phyloP scores from a whole-genome alignment of 1,140 invertebrate species.

The Hyles vespertilio region DNA sequence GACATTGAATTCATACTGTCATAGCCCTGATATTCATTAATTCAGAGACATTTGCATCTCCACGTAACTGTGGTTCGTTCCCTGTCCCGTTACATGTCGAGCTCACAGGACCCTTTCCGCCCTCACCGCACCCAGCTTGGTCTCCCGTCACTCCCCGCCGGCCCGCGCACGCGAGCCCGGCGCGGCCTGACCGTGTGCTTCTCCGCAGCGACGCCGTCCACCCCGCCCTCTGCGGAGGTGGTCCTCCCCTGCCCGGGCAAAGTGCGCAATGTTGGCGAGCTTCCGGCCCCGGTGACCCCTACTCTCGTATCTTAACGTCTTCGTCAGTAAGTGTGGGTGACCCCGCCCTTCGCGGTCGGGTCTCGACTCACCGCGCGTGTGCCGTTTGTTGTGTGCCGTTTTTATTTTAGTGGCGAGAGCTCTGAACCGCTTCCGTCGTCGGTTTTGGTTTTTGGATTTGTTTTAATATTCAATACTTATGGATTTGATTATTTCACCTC shows the following conservation, averaged over 20 bases:
- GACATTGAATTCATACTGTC: too few species aligned
- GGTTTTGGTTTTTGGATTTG: conserved; percentile 10
- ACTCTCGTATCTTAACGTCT: conserved; percentile 40
- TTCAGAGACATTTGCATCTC: too few species aligned
- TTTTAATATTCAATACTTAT: conserved; percentile 12
- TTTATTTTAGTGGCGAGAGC: neutral
- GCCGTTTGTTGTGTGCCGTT: conserved; percentile 22
- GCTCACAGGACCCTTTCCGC: too few species aligned
- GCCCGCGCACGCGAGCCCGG: neutral
- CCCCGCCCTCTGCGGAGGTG: conserved; percentile 43
- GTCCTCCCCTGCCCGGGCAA: conserved; percentile 69
- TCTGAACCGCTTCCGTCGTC: neutral
- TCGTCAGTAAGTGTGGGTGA: conserved; percentile 25
- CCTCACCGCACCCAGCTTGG: conserved; percentile 2
- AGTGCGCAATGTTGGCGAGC: conserved; percentile 53
- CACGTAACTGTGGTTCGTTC: too few species aligned
- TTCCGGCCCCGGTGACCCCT: conserved; percentile 25
- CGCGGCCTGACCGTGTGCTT: conserved; percentile 34
- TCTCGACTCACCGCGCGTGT: conserved; percentile 18
- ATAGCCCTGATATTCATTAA: too few species aligned
- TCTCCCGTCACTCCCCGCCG: neutral
- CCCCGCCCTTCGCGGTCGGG: conserved; percentile 18
- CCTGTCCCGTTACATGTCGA: too few species aligned
- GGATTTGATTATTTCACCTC: neutral
- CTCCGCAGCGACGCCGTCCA: conserved; percentile 40